phyloP scores from a whole-genome alignment of 64 coral and sea anemone genomes.

The Astreopora myriophthalma region DNA sequence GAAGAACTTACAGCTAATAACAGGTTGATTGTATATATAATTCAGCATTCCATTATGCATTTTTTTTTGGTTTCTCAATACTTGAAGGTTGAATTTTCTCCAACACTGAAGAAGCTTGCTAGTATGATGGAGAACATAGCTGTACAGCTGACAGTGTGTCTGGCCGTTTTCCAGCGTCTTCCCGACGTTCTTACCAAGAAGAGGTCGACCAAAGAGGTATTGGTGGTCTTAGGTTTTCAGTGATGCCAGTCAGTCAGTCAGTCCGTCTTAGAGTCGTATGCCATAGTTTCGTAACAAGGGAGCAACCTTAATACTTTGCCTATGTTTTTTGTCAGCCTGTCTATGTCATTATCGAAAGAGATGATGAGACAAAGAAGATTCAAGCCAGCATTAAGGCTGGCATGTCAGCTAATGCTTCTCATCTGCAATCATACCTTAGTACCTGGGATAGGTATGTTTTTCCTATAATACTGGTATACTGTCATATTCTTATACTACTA shows the following conservation, averaged over 20 bases:
- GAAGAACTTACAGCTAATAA: too few species aligned
- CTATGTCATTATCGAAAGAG: constrained; percentile 84
- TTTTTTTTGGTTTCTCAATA: not conserved
- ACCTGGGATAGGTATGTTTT: constrained; percentile 95
- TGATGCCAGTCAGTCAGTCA: too few species aligned
- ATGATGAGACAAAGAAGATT: constrained; percentile 99
- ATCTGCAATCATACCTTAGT: constrained; percentile 94
- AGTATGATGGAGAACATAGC: constrained; percentile 99
- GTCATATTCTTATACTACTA: too few species aligned
- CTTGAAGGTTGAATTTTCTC: constrained; percentile 94
- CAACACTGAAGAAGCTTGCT: constrained; percentile 95
- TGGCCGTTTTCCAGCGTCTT: constrained; percentile 88
- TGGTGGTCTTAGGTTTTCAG: too few species aligned
- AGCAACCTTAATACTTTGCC: too few species aligned
- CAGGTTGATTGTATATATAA: too few species aligned
- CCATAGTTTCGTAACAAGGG: too few species aligned
- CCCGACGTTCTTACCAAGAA: constrained; percentile 88
- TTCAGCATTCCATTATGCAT: not conserved
- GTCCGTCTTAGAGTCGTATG: too few species aligned
- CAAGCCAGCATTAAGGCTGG: constrained; percentile 90
- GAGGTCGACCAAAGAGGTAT: constrained; percentile 86
- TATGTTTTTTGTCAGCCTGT: constrained; percentile 64
- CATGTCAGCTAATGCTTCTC: constrained; percentile 95
- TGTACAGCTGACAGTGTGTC: constrained; percentile 78
- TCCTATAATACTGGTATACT: too few species aligned